These are phyloP conservation scores for Enteromius radiatus DNA, from an alignment of 2,797 vertebrate genomes.

Conservation along the genomic window DNA sequence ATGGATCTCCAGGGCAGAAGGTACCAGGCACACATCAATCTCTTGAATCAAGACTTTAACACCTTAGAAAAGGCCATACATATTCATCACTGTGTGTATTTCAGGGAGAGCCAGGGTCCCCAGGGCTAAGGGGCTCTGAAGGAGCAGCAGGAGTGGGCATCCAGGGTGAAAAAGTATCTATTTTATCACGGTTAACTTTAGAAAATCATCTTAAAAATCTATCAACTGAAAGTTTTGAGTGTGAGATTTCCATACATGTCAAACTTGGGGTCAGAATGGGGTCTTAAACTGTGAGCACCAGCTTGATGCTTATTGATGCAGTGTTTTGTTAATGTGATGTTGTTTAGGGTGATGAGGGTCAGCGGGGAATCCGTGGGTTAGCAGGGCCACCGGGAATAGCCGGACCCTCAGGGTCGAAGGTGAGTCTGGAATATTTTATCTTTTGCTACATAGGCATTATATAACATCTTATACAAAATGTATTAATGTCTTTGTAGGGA, in stretches of 20 bases:
- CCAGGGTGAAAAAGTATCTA: constrained; percentile 87
- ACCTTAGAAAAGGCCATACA: neutral
- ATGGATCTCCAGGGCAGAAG: constrained; percentile 90
- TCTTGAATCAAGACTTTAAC: neutral
- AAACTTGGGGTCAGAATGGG: neutral
- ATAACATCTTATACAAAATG: neutral
- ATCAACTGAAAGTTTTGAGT: neutral
- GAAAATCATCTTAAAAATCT: neutral
- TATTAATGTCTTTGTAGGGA: constrained; percentile 73
- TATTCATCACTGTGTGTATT: constrained; percentile 41
- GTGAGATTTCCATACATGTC: neutral
- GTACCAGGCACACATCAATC: constrained; percentile 63
- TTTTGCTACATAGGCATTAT: neutral
- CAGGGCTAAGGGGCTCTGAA: constrained; percentile 83
- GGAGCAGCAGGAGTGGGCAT: constrained; percentile 82
- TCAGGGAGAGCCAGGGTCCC: constrained; percentile 84
- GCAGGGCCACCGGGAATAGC: constrained; percentile 81
- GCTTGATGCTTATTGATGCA: neutral
- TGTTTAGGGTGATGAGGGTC: constrained; percentile 88
- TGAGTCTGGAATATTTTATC: constrained; percentile 56
- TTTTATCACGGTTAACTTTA: neutral
- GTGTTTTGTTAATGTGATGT: neutral
- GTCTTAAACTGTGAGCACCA: neutral
- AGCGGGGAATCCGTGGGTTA: constrained; percentile 86
- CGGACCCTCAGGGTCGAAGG: constrained; percentile 87